Percentiles rank a stretch among this genome's conserved stretches.
Conservation (phyloP, 92 coral and sea anemone species). For the Actinostola sp. region DNA sequence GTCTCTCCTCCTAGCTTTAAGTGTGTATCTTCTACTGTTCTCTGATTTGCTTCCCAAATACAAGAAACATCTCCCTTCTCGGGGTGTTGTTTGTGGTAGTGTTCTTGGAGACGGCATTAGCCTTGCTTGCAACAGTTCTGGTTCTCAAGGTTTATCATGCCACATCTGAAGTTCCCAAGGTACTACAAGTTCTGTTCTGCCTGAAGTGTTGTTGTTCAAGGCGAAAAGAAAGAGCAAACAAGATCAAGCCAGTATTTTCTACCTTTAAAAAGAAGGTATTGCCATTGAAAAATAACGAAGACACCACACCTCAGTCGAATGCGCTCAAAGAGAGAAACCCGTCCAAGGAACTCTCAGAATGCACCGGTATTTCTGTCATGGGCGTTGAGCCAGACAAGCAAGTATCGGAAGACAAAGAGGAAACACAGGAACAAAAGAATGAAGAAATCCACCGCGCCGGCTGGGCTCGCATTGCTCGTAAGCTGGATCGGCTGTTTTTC, state of each 20-base stretch:
- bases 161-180: slow-evolving; percentile 50
- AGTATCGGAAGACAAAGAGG: not conserved
- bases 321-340: not conserved
- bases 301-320: not conserved
- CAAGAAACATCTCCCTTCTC: slow-evolving; percentile 50
- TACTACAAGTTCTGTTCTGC: slow-evolving; percentile 10
- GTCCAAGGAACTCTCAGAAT: not conserved
- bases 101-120: slow-evolving; percentile 58
- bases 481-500: slow-evolving; percentile 20
- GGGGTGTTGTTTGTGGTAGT: slow-evolving; percentile 60
- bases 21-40: slow-evolving; percentile 69
- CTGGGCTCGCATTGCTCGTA: slow-evolving; percentile 13
- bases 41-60: slow-evolving; percentile 66
- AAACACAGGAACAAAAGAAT: not conserved
- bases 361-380: not conserved
- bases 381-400: not conserved
- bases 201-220: not conserved
- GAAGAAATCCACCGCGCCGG: not conserved
- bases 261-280: not conserved
- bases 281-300: not conserved
- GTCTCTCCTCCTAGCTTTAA: slow-evolving; percentile 61
- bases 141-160: slow-evolving; percentile 63
- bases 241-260: not conserved
- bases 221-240: not conserved
- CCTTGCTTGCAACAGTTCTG: slow-evolving; percentile 52